A percentile compares a stretch with the other conserved stretches of the same genome.
These are phyloP conservation scores for Dichetophora obliterata DNA, from an alignment of 2,888 invertebrate genomes.

Conservation along the genomic window DNA sequence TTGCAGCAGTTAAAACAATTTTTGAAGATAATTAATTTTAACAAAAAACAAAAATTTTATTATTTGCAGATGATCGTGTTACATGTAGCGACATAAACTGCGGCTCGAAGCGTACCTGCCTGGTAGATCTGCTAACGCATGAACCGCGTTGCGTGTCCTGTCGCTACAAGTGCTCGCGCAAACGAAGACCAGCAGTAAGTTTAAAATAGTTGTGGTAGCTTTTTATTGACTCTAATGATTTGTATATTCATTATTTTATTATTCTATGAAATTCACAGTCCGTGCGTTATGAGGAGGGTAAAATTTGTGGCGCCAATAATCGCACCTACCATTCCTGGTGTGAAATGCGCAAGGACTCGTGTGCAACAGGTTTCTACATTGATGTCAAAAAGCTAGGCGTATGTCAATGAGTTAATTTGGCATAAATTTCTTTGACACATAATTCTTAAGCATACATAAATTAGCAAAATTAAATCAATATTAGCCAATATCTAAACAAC, in stretches of 20 bases:
- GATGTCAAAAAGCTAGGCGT: conserved; percentile 78
- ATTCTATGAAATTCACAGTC: conserved; percentile 50
- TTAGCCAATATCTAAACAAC: conserved; percentile 18
- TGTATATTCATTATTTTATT: neutral
- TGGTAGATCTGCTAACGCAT: conserved; percentile 76
- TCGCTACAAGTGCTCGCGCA: conserved; percentile 74
- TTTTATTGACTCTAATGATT: neutral
- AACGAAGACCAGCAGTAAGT: conserved; percentile 61
- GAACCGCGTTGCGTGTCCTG: conserved; percentile 82
- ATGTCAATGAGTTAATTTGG: conserved; percentile 68
- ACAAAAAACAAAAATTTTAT: neutral
- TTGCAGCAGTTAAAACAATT: too few relatives aligned
- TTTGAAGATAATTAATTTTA: too few relatives aligned
- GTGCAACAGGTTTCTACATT: conserved; percentile 79
- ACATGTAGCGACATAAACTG: conserved; percentile 79
- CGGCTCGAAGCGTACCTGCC: conserved; percentile 77
- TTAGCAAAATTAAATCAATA: conserved; percentile 20
- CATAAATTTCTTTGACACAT: neutral
- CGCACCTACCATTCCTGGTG: conserved; percentile 83
- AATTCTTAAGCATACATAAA: neutral
- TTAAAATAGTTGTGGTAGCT: neutral
- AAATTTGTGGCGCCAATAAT: conserved; percentile 81
- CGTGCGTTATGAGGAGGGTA: conserved; percentile 63
- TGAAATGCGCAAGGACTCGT: conserved; percentile 83
- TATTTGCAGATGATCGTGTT: conserved; percentile 73